Base-by-base conservation (phyloP, 2,113 vertebrate species). In the Caretta caretta region DNA sequence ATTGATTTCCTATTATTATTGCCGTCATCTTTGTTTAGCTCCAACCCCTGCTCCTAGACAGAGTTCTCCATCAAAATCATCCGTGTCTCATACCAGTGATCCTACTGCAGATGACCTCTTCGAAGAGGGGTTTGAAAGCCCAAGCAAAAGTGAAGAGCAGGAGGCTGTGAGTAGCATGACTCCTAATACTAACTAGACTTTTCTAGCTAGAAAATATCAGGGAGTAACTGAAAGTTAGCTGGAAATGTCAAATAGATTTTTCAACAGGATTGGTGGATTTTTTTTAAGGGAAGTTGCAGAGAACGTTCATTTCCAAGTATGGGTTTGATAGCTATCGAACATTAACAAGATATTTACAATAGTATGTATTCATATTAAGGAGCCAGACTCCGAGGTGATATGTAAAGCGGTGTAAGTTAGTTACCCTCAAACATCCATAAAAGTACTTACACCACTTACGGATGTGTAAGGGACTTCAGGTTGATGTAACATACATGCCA, bases 31-130 rank as follows among this genome's bases (percentile, higher is more conserved):
- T 91, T 94, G 35, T 95, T 87, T 98, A 99, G 99, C 99, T 87
- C 99, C 99, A 92, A 99, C 99, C 83, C 99, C 99, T 62, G 99
- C 99, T 88, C 99, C 99, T 85, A 98, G 99, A 97, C 99, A 99
- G 98, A 99, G 99, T 96, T 99, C 99, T 93, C 99, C 99, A 78
- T 99, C 99, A 49, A 99, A 99, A 98, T 99, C 99, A 91, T 99
- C 99, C 42, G 98, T 98, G 53, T 99, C 99, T 82, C 99, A 99
- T 7, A 98, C 99, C 96, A 99, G 99, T 79, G 99, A 99, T 97
- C 99, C 98, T 57, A 97, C 98, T 96, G 97, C 99, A 24, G 99
- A 99, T 2, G 99, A 99, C 98, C 99, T 99, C 75, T 99, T 99
- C 4, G 99, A 99, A 94, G 99, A 99, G 96, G 99, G 98, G 1